Evolutionary conservation across 2,888 invertebrate genomes (phyloP).

Genomic region (Marasmarcha lunaedactyla): DNA sequence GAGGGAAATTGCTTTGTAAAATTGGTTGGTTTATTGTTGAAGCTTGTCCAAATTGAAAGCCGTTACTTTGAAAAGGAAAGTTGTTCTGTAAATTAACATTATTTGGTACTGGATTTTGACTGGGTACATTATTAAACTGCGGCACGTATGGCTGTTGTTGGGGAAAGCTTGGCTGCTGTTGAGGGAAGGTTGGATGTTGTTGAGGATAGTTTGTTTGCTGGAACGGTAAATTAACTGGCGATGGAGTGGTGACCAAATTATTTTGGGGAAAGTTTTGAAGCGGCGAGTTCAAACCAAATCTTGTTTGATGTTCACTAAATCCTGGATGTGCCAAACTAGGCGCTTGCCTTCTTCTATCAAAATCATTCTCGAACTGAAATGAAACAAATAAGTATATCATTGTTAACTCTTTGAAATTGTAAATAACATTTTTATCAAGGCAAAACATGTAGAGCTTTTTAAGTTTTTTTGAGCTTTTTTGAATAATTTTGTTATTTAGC

Average conservation of each 20-base stretch:
- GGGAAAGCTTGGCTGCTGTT: conserved; percentile 29
- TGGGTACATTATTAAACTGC: conserved; percentile 43
- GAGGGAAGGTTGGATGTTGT: conserved; percentile 44
- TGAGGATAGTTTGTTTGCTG: conserved; percentile 31
- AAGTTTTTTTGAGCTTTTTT: no score
- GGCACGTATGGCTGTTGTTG: conserved; percentile 46
- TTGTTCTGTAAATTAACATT: conserved; percentile 28
- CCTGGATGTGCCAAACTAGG: conserved; percentile 44
- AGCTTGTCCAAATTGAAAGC: conserved; percentile 40
- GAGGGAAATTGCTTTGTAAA: conserved; percentile 31
- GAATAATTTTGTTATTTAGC: no score
- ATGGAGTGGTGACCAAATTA: conserved; percentile 31
- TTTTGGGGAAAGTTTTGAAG: conserved; percentile 46
- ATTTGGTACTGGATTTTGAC: conserved; percentile 29
- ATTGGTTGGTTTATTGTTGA: conserved; percentile 21
- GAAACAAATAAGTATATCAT: conserved; percentile 17
- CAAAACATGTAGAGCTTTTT: no score
- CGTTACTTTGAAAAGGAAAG: conserved; percentile 27
- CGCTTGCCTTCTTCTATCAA: conserved; percentile 58
- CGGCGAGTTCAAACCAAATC: conserved; percentile 54
- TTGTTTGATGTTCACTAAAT: conserved; percentile 57
- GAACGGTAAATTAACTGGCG: conserved; percentile 41
- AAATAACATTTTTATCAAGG: no score
- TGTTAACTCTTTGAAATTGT: no score
- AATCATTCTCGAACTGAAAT: conserved; percentile 64